phyloP scores from a whole-genome alignment of 2,113 vertebrate genomes.

The Coryphaenoides rupestris region DNA sequence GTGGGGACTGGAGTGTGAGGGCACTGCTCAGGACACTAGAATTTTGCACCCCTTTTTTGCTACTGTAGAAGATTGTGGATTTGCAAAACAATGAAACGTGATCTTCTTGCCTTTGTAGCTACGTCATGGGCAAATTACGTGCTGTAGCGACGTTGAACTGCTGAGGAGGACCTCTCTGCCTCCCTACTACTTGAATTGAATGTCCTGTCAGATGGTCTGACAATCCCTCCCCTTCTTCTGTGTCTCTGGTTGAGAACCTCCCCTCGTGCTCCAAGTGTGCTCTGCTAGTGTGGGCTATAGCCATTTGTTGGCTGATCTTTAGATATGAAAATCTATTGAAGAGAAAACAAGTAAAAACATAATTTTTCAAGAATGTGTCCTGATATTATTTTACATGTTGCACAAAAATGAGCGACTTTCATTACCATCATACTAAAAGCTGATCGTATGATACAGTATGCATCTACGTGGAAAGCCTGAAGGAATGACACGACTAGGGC shows the following conservation, averaged over 20 bases:
- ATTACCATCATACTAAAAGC: too few species aligned
- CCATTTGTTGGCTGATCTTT: constrained; percentile 55
- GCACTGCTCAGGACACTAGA: too few species aligned
- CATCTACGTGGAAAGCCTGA: too few species aligned
- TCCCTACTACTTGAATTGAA: constrained; percentile 35
- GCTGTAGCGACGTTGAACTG: constrained; percentile 21
- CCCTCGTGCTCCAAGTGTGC: constrained; percentile 41
- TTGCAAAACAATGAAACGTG: too few species aligned
- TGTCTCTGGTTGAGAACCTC: constrained; percentile 25
- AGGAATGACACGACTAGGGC: too few species aligned
- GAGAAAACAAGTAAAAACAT: constrained; percentile 49
- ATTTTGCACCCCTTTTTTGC: too few species aligned
- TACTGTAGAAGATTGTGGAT: too few species aligned
- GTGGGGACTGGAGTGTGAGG: too few species aligned
- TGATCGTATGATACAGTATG: too few species aligned
- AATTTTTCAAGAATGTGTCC: constrained; percentile 43
- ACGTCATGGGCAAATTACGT: constrained; percentile 32
- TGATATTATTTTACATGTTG: constrained; percentile 2
- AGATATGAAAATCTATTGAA: constrained; percentile 22
- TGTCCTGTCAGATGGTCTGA: constrained; percentile 27
- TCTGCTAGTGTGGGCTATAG: constrained; percentile 31
- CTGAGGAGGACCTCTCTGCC: constrained; percentile 16
- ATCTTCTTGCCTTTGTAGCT: background rate
- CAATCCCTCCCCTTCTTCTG: constrained; percentile 38
- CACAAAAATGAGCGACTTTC: too few species aligned